Evolutionary conservation across 1,140 invertebrate species (phyloP).

Genomic region (Euwallacea similis): DNA sequence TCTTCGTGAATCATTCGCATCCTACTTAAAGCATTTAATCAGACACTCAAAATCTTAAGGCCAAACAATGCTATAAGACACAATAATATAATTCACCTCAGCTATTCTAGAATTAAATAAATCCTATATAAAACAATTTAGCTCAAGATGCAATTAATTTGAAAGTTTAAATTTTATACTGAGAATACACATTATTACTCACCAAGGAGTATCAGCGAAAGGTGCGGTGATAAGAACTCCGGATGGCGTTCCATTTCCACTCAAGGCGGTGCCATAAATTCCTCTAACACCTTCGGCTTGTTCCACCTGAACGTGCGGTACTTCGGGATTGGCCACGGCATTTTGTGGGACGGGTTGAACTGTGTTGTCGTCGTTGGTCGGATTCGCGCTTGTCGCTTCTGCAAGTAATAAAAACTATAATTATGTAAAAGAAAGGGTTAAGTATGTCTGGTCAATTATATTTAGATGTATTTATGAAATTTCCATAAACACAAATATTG

Average conservation of each 20-base stretch:
- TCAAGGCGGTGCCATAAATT: slow-evolving; percentile 43
- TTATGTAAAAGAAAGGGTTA: no score
- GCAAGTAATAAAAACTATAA: no score
- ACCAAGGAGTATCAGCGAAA: slow-evolving; percentile 44
- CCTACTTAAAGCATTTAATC: slow-evolving; percentile 47
- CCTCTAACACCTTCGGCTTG: slow-evolving; percentile 40
- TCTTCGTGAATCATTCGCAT: slow-evolving; percentile 61
- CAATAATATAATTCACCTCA: no score
- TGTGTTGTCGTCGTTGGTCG: no score
- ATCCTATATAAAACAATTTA: no score
- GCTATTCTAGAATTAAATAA: no score
- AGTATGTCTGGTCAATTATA: no score
- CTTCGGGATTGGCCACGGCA: slow-evolving; percentile 11
- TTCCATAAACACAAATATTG: no score
- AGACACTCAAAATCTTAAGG: slow-evolving; percentile 13
- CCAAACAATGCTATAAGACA: background rate
- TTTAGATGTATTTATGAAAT: no score
- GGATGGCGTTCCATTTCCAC: slow-evolving; percentile 33
- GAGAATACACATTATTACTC: slow-evolving; percentile 4
- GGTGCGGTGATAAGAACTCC: slow-evolving; percentile 40
- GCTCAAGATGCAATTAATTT: no score
- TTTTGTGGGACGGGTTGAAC: no score
- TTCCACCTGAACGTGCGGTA: slow-evolving; percentile 30
- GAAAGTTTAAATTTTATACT: background rate
- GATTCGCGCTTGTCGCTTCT: no score